These are phyloP conservation scores for Xylota sylvarum DNA, from an alignment of 2,888 invertebrate genomes.

Conservation along the genomic window DNA sequence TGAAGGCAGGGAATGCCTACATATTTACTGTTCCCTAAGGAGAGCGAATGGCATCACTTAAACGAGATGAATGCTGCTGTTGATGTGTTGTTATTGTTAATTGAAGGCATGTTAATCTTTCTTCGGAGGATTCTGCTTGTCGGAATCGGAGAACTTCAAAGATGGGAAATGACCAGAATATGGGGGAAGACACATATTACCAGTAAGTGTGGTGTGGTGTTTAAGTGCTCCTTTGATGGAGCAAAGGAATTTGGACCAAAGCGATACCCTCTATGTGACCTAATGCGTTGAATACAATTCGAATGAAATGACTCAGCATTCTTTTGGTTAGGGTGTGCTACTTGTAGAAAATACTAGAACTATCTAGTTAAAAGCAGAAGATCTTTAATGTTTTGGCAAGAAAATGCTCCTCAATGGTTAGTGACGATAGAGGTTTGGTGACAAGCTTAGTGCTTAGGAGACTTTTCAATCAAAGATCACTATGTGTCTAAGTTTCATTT, in stretches of 20 bases:
- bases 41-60: slow-evolving; percentile 18
- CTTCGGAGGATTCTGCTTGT: slow-evolving; percentile 18
- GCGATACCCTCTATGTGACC: slow-evolving; percentile 15
- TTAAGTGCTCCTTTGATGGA: slow-evolving; percentile 8
- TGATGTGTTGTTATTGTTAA: slow-evolving; percentile 33
- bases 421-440: too few relatives aligned
- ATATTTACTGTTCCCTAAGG: slow-evolving; percentile 3
- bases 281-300: slow-evolving; percentile 2
- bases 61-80: background rate
- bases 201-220: slow-evolving; percentile 8
- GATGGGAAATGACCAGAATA: slow-evolving; percentile 29
- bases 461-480: too few relatives aligned
- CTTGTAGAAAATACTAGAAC: too few relatives aligned
- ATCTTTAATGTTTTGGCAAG: too few relatives aligned
- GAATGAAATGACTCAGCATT: background rate
- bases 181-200: background rate
- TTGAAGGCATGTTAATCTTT: slow-evolving; percentile 44
- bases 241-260: slow-evolving; percentile 19
- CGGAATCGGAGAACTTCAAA: slow-evolving; percentile 59
- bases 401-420: too few relatives aligned
- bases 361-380: too few relatives aligned
- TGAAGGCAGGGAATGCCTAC: slow-evolving; percentile 10
- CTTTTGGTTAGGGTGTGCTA: too few relatives aligned
- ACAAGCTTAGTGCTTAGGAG: too few relatives aligned
- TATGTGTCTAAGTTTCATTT: too few relatives aligned